Evolutionary conservation across 2,888 invertebrate genomes (phyloP), one percentile per base, ranked within the genome.

Genomic region (Aphelenchoides bicaudatus): DNA sequence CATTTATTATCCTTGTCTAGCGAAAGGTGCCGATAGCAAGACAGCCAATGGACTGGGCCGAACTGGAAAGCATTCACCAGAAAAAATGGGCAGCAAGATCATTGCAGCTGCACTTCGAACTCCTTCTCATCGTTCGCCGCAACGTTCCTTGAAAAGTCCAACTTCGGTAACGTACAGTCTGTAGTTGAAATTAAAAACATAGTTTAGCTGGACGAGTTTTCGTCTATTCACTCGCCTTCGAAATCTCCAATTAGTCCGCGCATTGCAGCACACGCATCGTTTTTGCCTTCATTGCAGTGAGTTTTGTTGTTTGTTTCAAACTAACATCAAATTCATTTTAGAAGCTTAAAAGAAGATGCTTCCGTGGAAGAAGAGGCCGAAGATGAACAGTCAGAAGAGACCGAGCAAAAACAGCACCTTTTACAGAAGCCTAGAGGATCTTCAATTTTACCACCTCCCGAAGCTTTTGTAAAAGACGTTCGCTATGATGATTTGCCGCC

Each of bases 311-410:
- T 25, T 25, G 43, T 8, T 6, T 25, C 6, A 19, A 43, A 21
- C 6, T 19, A n/a, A 43, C 8, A 43, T 10, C 10, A n/a, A 43
- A 19, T 43, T 53, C 57, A 67, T 62, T 39, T 58, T 63, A 1
- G 73, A 70, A 3, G 68, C 67, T 10, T 72, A 66, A 57, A 70
- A 29, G 67, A 63, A 10, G 65, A 57, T 25, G 71, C n/a, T n/a
- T n/a, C 67, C 39, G 71, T 70, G 25, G 62, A 67, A 8, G 68
- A 66, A 10, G 63, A 46, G 28, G 56, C 34, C 28, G 56, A 39
- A 27, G 58, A 61, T 3, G 46, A 21, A 8, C 43, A 57, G 5
- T n/a, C 13, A 10, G n/a, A 30, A 10, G 29, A 48, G 39, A 8
- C 38, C 30, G 10, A 23, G 34, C 38, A 23, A n/a, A 30, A 5